Base-by-base conservation (phyloP, 2,797 vertebrate genomes). In the Cheirogaleus major region DNA sequence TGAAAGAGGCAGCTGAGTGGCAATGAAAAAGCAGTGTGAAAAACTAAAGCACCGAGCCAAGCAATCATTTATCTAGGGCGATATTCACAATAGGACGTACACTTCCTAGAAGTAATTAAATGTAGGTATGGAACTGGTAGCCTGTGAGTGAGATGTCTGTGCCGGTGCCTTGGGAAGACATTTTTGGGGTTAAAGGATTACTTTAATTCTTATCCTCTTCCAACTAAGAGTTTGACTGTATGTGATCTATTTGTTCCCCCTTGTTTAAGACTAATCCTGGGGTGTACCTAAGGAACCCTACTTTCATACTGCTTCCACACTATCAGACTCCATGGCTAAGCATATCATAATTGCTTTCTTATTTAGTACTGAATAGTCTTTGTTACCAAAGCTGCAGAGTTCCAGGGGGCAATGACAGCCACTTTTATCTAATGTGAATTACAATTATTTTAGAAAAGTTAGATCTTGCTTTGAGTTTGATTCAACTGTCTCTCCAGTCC, bases 321-420 rank as follows among this genome's bases (percentile, higher is more conserved):
- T 32, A 63, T n/a, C 10, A 50, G 35, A 81, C 18, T 41, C 5
- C 41, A 17, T 45, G 15, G 87, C 2, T 81, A 57, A 11, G 4
- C 22, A 18, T 69, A 95, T 87, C 89, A 87, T 63, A 88, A 93
- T 5, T 91, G 11, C n/a, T 83, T 83, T 92, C 80, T 52, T 45
- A 76, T 76, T 55, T 93, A 48, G 17, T 45, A 95, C 3, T 14
- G 20, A 92, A 87, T 13, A 83, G 13, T 12, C 11, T 55, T 92
- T 10, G 89, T 7, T 70, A 96, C 1, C 25, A 95, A 89, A 89
- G 23, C 8, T 89, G 27, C 13, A 85, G 18, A 55, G 23, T 90
- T 93, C 38, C 35, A 43, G 35, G 32, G n/a, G 4, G 45, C 50
- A 70, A 2, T 15, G 63, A 86, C 2, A 89, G 52, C 41, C 67